A percentile compares a stretch with the other conserved stretches of the same genome.
Conservation (phyloP, 92 coral and sea anemone species). For the Heteractis magnifica region DNA sequence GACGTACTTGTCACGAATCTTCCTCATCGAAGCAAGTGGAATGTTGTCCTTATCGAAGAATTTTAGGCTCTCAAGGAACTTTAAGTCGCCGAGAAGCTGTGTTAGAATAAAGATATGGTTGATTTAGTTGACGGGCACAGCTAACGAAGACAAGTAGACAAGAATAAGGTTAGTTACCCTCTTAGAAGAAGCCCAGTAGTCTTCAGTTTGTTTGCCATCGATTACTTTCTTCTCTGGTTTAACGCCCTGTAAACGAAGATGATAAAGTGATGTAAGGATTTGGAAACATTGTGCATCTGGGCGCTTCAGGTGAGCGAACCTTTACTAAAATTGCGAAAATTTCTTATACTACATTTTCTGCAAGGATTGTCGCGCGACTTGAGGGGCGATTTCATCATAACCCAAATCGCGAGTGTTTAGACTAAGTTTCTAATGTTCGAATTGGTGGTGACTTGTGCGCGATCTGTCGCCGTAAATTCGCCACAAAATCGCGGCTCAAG, state of each 20-base stretch:
- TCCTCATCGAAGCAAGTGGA: conserved; percentile 75
- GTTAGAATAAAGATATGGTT: neutral
- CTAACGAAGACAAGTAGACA: neutral
- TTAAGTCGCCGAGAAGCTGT: conserved; percentile 89
- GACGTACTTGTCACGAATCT: conserved; percentile 90
- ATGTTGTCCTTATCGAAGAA: conserved; percentile 87
- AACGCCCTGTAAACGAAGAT: conserved; percentile 63
- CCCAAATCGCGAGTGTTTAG: too few species aligned
- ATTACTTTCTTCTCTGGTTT: conserved; percentile 85
- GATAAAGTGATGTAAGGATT: neutral
- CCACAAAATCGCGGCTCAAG: neutral
- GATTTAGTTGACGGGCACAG: neutral
- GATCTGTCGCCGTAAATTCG: too few species aligned
- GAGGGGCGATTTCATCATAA: too few species aligned
- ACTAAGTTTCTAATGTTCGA: neutral
- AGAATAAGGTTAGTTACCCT: conserved; percentile 61
- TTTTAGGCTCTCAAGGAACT: conserved; percentile 92
- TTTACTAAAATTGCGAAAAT: too few species aligned
- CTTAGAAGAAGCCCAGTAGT: conserved; percentile 94
- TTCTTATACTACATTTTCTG: too few species aligned
- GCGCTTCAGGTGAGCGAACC: too few species aligned
- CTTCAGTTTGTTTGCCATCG: conserved; percentile 88
- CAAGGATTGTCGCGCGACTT: too few species aligned
- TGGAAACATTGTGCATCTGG: neutral
- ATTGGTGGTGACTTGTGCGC: too few species aligned